A percentile compares a stretch with the other conserved stretches of the same genome.
Evolutionary conservation across 2,113 vertebrate species (phyloP).

Genomic region (Sebastes schlegelii): DNA sequence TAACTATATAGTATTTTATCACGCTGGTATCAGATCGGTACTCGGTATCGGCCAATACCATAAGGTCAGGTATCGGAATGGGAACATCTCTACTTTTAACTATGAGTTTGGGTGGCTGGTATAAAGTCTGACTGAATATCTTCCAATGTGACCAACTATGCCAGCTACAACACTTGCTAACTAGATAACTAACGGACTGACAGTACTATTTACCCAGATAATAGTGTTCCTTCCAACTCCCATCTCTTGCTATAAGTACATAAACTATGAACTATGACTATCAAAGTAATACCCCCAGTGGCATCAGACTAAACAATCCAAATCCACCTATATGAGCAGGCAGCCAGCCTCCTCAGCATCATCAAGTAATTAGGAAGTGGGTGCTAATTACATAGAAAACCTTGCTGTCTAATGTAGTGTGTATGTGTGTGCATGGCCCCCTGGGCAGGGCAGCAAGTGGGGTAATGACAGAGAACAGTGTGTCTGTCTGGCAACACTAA

Average conservation of each 20-base stretch:
- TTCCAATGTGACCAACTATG: background rate
- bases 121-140: background rate
- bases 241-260: background rate
- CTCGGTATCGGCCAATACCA: no score
- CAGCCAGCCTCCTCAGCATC: slow-evolving; percentile 21
- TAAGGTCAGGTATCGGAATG: no score
- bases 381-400: slow-evolving; percentile 49
- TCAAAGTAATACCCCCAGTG: background rate
- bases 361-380: slow-evolving; percentile 56
- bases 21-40: no score
- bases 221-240: background rate
- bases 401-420: slow-evolving; percentile 21
- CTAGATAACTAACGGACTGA: background rate
- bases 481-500: slow-evolving; percentile 26
- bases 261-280: background rate
- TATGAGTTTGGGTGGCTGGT: background rate
- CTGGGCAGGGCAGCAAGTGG: slow-evolving; percentile 23
- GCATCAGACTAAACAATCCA: slow-evolving; percentile 43
- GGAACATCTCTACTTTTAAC: no score
- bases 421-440: slow-evolving; percentile 6
- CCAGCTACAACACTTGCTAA: background rate
- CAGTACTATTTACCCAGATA: background rate
- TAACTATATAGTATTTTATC: no score
- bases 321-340: slow-evolving; percentile 11
- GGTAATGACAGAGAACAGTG: slow-evolving; percentile 48